Base-by-base conservation (phyloP, 1,140 invertebrate species). In the Danaus melanippus region DNA sequence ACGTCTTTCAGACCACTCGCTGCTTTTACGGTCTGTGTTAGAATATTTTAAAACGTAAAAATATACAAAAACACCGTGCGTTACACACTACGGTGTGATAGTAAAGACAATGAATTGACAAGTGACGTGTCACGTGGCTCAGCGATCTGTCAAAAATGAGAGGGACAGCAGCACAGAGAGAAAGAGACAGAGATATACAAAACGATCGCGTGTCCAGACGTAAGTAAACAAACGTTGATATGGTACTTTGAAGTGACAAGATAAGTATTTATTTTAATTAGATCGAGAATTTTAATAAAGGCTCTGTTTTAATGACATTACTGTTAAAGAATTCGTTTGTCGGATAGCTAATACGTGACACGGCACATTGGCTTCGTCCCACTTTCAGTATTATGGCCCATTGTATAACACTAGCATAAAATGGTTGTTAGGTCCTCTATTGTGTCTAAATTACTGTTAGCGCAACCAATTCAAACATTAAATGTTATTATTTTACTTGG, bases 1-100 rank as follows among this genome's bases (percentile, higher is more conserved):
- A 83, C 79, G 83, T 78, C 83, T 84, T 81, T 83, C 80, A 86
- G 78, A 61, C 70, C 79, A 83, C 69, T 67, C 78, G 73, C 79
- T 77, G 72, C 79, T 72, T 67, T 64, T 58, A 54, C 42, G 47
- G 56, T 62, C 58, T 51, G 49, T 15, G 50, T 45, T 56, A 21
- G 50, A 45, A 32, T 50, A 43, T n/a, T 49, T 49, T 12, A 49
- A 49, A 12, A 9, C 47, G 32, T 15, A 39, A 39, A 21, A 49
- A 49, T 10, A 49, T 49, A n/a, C 9, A 15, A 12, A 10, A 8
- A 49, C 51, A 40, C 42, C 42, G n/a, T 12, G 32, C 42, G 32
- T 1, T 17, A 9, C 7, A 9, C 7, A 40, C 39, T 50, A n/a
- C 52, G 39, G 47, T 17, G 55, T 48, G 58, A 60, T 63, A 39